Evolutionary conservation across 2,888 invertebrate genomes (phyloP).

Genomic region (Diarsia mendica): DNA sequence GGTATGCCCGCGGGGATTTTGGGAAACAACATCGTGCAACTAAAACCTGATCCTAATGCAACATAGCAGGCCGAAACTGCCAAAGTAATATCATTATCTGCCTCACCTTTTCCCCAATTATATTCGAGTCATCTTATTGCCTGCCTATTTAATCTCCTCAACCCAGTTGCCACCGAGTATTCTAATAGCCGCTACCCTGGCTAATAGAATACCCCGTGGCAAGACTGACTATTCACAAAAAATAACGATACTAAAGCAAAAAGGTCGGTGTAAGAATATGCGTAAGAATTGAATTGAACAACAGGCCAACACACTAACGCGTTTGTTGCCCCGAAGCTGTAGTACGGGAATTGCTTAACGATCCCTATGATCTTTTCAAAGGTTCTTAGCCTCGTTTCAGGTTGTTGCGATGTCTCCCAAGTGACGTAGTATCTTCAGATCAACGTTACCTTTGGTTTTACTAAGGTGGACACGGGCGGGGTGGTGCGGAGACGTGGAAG

Average conservation of each 20-base stretch:
- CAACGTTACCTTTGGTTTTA: background rate
- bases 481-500: too few species aligned
- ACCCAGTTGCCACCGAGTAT: background rate
- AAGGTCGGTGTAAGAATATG: background rate
- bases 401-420: background rate
- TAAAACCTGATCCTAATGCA: constrained; percentile 10
- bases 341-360: constrained; percentile 11
- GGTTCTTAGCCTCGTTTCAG: constrained; percentile 11
- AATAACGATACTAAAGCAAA: background rate
- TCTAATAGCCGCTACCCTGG: background rate
- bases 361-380: constrained; percentile 8
- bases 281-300: background rate
- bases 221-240: background rate
- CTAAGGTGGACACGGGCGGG: background rate
- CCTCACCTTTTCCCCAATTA: background rate
- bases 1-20: constrained; percentile 12
- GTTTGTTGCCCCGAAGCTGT: constrained; percentile 26
- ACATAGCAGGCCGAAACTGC: background rate
- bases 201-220: background rate
- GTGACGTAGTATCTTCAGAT: background rate
- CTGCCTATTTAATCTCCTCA: background rate
- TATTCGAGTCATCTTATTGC: background rate
- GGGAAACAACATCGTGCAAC: background rate
- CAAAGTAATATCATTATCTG: background rate
- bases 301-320: background rate